Base-by-base conservation (phyloP, 2,797 vertebrate species). In the Muscicapa comitata region DNA sequence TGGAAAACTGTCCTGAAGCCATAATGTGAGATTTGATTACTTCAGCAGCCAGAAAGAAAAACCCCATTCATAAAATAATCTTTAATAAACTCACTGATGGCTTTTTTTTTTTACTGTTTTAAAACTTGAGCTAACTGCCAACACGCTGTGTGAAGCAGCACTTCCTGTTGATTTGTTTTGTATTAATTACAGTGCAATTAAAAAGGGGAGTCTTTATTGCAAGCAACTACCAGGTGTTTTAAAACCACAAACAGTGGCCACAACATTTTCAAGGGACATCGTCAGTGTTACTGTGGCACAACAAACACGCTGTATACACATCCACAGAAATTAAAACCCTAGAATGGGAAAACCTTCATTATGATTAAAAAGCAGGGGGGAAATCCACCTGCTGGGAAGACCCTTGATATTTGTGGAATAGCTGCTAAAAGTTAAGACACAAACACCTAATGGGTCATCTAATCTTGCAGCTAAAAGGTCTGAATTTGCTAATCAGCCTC, bases 141-240 rank as follows among this genome's bases (percentile, higher is more conserved):
- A 78, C 94, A 88, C 2, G 74, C 88, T 96, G 88, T 33, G 82
- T 67, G 45, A 94, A 94, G 79, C 5, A 80, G 78, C 81, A 89
- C 38, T 87, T 93, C 73, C 84, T 82, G 68, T 85, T 96, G 78
- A 94, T 94, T 81, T 85, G 72, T 58, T 96, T 95, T 75, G 66
- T 78, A 74, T 80, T 95, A 96, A 96, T 90, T 96, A 92, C 7
- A 33, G 53, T 0, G 2, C 53, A 90, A 96, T 96, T 97, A 75
- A 92, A 89, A 93, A 57, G 29, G 35, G 66, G 66, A 68, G 28
- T 18, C 43, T 58, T 42, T 68, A 65, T 1, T 54, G 18, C 83
- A 67, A 76, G 76, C 73, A 89, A 25, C 70, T 84, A 59, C 78
- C 87, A 94, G 83, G 90, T 88, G 88, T 17, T 87, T 62, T 35